These are phyloP conservation scores for Caenorhabditis auriculariae DNA, from an alignment of 2,888 invertebrate species.

Conservation along the genomic window DNA sequence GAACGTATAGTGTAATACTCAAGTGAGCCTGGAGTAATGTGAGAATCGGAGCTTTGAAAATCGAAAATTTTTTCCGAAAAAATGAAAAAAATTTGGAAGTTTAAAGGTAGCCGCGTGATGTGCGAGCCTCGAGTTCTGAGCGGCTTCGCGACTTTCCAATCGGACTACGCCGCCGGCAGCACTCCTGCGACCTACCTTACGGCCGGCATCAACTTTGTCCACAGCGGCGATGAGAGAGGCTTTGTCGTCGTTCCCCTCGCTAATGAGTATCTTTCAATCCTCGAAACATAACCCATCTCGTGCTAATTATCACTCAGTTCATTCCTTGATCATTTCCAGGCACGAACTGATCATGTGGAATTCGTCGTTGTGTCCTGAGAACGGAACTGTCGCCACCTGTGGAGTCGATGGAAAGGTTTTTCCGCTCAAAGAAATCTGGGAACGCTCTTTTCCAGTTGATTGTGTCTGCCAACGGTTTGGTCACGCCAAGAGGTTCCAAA, in stretches of 20 bases:
- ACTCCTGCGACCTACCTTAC: constrained; percentile 4
- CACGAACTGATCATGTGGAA: constrained; percentile 32
- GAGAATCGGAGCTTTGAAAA: too few species aligned
- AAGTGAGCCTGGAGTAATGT: too few species aligned
- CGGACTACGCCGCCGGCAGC: constrained; percentile 25
- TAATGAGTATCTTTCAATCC: constrained; percentile 10
- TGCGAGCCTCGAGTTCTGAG: constrained; percentile 12
- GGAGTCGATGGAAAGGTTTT: constrained; percentile 35
- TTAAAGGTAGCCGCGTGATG: constrained; percentile 15
- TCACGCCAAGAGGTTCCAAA: not conserved
- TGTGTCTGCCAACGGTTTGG: constrained; percentile 8
- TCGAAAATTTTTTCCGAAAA: too few species aligned
- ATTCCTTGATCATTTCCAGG: constrained; percentile 4
- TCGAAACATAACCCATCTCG: not conserved
- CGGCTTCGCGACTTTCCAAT: constrained; percentile 30
- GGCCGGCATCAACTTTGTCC: constrained; percentile 16
- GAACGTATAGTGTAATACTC: too few species aligned
- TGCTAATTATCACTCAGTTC: not conserved
- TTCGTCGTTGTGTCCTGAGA: constrained; percentile 14
- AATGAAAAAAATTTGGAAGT: not conserved
- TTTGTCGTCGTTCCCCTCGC: constrained; percentile 23
- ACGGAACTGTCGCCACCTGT: constrained; percentile 20
- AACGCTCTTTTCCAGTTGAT: constrained; percentile 7
- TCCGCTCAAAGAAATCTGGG: too few species aligned
- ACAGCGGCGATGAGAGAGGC: constrained; percentile 8